phyloP scores from a whole-genome alignment of 1,140 invertebrate genomes.

The Phthorimaea operculella region DNA sequence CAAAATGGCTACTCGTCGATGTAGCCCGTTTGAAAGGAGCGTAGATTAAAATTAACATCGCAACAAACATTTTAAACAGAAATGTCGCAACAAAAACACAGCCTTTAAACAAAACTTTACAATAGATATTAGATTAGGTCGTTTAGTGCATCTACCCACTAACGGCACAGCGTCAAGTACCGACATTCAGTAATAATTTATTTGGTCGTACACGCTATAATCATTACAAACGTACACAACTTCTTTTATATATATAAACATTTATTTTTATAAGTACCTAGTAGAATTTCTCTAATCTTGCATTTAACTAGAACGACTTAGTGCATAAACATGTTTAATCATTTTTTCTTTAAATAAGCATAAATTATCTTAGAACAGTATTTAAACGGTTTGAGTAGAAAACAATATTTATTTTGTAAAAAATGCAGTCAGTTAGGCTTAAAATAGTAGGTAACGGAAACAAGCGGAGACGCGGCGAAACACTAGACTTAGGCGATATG shows the following conservation, averaged over 20 bases:
- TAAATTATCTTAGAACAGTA: constrained; percentile 12
- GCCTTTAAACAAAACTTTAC: constrained; percentile 23
- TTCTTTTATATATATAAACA: constrained; percentile 38
- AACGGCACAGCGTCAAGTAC: constrained; percentile 20
- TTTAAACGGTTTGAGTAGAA: constrained; percentile 12
- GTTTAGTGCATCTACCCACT: constrained; percentile 23
- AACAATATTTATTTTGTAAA: constrained; percentile 8
- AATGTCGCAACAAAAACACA: constrained; percentile 26
- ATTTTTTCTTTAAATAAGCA: neutral
- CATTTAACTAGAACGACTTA: constrained; percentile 19
- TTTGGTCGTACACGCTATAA: constrained; percentile 37
- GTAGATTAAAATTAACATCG: constrained; percentile 17
- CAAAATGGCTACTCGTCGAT: neutral
- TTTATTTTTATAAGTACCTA: constrained; percentile 28
- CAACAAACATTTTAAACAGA: constrained; percentile 10
- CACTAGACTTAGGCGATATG: constrained; percentile 16
- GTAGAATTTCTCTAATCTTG: constrained; percentile 29
- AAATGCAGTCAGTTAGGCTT: constrained; percentile 16
- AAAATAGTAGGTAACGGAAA: constrained; percentile 4
- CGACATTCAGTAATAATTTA: constrained; percentile 27
- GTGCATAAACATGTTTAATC: constrained; percentile 21
- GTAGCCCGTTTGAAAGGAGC: constrained; percentile 14
- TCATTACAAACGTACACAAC: constrained; percentile 42
- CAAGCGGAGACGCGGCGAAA: constrained; percentile 12
- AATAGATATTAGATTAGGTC: constrained; percentile 18